phyloP scores from a whole-genome alignment of 2,113 vertebrate genomes.

The Eonycteris spelaea region DNA sequence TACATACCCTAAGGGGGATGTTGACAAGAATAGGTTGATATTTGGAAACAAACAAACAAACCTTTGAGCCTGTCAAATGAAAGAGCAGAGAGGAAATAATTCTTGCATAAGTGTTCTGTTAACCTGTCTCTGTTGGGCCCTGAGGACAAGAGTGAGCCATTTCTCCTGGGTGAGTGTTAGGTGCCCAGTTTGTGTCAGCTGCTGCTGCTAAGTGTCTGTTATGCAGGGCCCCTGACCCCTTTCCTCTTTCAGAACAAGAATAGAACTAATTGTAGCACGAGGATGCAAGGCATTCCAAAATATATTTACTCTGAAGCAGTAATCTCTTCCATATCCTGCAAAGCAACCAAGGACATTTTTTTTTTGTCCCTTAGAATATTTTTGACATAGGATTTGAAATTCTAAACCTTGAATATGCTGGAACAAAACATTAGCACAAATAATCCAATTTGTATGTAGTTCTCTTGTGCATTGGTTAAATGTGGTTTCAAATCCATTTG shows the following conservation, averaged over 20 bases:
- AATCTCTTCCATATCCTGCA: slow-evolving; percentile 36
- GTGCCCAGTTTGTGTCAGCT: slow-evolving; percentile 14
- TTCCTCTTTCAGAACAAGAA: slow-evolving; percentile 62
- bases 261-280: slow-evolving; percentile 53
- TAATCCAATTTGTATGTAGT: neutral
- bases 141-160: neutral
- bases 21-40: slow-evolving; percentile 9
- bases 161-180: neutral
- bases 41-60: neutral
- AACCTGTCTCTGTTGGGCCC: neutral
- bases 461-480: neutral
- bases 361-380: neutral
- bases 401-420: slow-evolving; percentile 34
- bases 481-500: neutral
- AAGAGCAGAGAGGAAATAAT: neutral
- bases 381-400: slow-evolving; percentile 56
- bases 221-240: slow-evolving; percentile 22
- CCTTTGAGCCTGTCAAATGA: neutral
- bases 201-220: slow-evolving; percentile 36
- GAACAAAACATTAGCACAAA: neutral
- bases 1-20: neutral
- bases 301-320: slow-evolving; percentile 49
- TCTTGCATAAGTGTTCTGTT: neutral
- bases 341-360: neutral
- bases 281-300: slow-evolving; percentile 48